Base-by-base conservation (phyloP, 1,140 invertebrate species). In the Drosophila kohkoa region DNA sequence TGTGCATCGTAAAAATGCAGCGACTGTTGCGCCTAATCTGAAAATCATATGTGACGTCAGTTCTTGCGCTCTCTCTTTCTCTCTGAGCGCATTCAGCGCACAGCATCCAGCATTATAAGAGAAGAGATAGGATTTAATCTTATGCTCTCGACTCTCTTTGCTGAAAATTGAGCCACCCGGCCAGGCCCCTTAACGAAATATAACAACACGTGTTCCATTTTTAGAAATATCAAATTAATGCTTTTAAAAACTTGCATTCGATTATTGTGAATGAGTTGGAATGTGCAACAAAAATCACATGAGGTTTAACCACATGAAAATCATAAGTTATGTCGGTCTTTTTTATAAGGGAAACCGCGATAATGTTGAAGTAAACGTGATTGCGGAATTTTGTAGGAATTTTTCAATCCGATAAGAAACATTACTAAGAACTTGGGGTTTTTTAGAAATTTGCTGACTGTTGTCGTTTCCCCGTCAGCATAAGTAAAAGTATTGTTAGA, bases 171-270 rank as follows among this genome's bases (percentile, higher is more conserved):
- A 81, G 20, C 55, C 35, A 80, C 54, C 57, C 70, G 59, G 82
- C 51, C 79, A 75, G 78, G 78, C 81, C 78, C 70, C 79, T 81
- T 38, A 59, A 7, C 13, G 10, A 52, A 65, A 35, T 20, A 2
- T 20, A 2, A 49, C 48, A 81, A 77, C 82, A 85, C 82, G 75
- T 85, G 82, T 75, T 78, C 65, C 65, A 62, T 38, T 62, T 74
- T 69, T 69, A 74, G 71, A 55, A 60, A n/a, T 32, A 13, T 11
- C 38, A 48, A 32, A 35, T 8, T 55, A 2, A 71, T 46, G 38
- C 16, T 10, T 52, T 64, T 32, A 3, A 55, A 1, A 25, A 57
- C 7, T 46, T 66, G 65, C 51, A 46, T 7, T 45, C 46, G 30
- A 11, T 38, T 38, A 38, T 38, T 8, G 35, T 38, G 35, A 38